Evolutionary conservation across 1,140 invertebrate genomes (phyloP), one percentile per base, ranked within the genome.

Genomic region (Atopsyche davidsoni): DNA sequence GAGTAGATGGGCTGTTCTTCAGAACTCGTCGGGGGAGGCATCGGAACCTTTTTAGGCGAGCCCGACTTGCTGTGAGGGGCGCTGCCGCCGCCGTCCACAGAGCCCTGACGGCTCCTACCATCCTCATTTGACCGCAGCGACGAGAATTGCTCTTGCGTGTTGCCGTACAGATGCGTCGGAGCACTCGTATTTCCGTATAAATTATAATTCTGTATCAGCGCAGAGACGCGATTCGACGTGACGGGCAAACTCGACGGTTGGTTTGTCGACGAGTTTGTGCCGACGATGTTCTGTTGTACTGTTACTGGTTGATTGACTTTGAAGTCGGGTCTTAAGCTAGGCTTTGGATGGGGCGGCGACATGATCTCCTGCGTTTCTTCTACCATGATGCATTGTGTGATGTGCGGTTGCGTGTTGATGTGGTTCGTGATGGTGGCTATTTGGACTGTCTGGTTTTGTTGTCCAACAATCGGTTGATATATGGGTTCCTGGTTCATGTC

Each of bases 181-280:
- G 70, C 68, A 14, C 66, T 63, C 1, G 70, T 66, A 53, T 72
- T 72, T 0, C 69, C 67, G 44, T 74, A 74, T 4, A 73, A 44
- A 38, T 74, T 74, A 50, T 73, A 74, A 32, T 70, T 74, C 43
- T 74, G 70, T 28, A 74, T 73, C 3, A 74, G 59, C 1, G 72
- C 65, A 0, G 72, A 74, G 0, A 74, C 72, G 17, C 72, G 52
- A 43, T 74, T 74, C 0, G 69, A 62, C 0, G 69, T 63, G n/a
- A 60, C 58, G 0, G 72, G 70, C 2, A 74, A 61, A 49, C 70
- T 72, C 47, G 61, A 68, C 57, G 68, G 69, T 47, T 74, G 70
- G 11, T 36, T 40, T 3, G 32, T 53, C 3, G 51, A 44, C 65
- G 67, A 2, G 61, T 57, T 1, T 47, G 42, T 61, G 50, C 6